Evolutionary conservation across 2,113 vertebrate species (phyloP).

Genomic region (Thalassarche chlororhynchos): DNA sequence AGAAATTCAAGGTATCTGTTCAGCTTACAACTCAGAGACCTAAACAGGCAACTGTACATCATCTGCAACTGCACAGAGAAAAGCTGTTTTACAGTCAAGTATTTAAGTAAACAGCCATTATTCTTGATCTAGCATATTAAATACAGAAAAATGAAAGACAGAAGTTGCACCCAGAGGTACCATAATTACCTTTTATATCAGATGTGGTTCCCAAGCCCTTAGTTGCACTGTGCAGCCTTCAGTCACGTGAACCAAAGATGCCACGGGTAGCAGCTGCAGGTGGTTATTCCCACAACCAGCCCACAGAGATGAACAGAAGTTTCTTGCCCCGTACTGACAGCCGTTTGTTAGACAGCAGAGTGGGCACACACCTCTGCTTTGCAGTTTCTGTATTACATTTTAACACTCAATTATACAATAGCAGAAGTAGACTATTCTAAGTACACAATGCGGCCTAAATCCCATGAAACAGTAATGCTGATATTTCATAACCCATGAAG

Average conservation of each 20-base stretch:
- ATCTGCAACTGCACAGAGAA: background rate
- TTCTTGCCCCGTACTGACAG: rapidly evolving
- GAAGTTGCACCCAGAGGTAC: background rate
- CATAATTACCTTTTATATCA: background rate
- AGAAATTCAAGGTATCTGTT: background rate
- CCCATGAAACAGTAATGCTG: background rate
- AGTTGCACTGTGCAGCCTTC: no score
- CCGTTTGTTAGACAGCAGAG: rapidly evolving
- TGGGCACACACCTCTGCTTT: rapidly evolving
- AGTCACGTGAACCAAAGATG: rapidly evolving
- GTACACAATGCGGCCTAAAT: rapidly evolving
- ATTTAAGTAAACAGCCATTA: background rate
- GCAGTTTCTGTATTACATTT: rapidly evolving
- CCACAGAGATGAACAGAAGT: background rate
- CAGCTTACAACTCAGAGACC: background rate
- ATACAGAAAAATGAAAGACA: background rate
- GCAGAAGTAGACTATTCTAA: background rate
- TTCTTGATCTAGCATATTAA: background rate
- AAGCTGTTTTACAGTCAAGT: background rate
- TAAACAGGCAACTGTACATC: background rate
- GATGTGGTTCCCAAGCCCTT: rapidly evolving
- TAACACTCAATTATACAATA: rapidly evolving
- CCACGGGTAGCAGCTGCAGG: background rate
- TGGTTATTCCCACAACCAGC: background rate
- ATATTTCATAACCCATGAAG: rapidly evolving